These are phyloP conservation scores for Xanthostigma xanthostigma DNA, from an alignment of 2,888 invertebrate genomes.

Conservation along the genomic window DNA sequence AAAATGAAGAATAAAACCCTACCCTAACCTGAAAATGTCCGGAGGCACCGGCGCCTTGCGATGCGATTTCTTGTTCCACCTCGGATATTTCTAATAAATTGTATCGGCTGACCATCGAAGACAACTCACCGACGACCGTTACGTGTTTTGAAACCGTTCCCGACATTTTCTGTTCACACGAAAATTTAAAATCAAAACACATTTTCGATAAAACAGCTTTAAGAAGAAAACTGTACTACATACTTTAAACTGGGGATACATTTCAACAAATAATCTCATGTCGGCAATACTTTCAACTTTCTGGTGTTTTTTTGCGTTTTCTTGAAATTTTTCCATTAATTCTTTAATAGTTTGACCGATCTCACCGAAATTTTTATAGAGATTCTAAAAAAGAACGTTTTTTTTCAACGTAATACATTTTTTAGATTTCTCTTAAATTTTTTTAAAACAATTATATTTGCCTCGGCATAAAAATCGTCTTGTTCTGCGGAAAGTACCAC, in stretches of 20 bases:
- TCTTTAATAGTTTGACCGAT: constrained; percentile 94
- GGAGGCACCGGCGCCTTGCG: constrained; percentile 63
- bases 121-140: constrained; percentile 89
- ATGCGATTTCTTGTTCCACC: constrained; percentile 83
- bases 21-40: constrained; percentile 45
- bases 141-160: constrained; percentile 97
- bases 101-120: constrained; percentile 61
- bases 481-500: constrained; percentile 89
- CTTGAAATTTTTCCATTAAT: constrained; percentile 95
- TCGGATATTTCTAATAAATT: constrained; percentile 82
- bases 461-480: constrained; percentile 92
- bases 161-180: constrained; percentile 53
- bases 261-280: constrained; percentile 97
- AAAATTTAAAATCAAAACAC: not conserved
- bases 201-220: not conserved
- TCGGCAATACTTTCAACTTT: constrained; percentile 97
- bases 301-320: constrained; percentile 86
- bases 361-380: constrained; percentile 95
- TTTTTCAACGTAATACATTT: not conserved
- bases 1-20: not conserved
- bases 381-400: constrained; percentile 45
- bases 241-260: constrained; percentile 92
- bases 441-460: constrained; percentile 22
- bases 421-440: not conserved
- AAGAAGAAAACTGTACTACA: constrained; percentile 1